Conservation (phyloP, 2,888 invertebrate genomes). For the Eilema depressum region DNA sequence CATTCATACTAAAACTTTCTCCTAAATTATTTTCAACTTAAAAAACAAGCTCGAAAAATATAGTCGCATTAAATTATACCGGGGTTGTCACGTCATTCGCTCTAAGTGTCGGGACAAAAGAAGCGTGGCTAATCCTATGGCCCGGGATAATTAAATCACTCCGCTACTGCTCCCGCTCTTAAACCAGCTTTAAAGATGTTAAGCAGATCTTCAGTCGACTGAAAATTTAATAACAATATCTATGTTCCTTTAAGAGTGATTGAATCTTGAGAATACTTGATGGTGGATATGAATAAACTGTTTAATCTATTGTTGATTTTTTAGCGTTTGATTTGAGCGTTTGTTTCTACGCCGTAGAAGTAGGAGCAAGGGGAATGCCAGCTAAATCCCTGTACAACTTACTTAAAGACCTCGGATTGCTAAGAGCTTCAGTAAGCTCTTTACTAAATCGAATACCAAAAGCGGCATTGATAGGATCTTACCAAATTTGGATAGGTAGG, state of each 20-base stretch:
- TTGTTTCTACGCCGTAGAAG: too few species aligned
- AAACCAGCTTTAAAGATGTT: conserved; percentile 44
- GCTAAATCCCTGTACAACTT: too few species aligned
- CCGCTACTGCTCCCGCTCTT: conserved; percentile 37
- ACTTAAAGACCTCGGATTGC: too few species aligned
- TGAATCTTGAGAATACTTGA: conserved; percentile 2
- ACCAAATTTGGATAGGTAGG: too few species aligned
- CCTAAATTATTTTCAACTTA: neutral
- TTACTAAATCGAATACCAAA: too few species aligned
- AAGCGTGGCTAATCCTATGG: conserved; percentile 58
- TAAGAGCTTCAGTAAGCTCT: too few species aligned
- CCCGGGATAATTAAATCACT: conserved; percentile 67
- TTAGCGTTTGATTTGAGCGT: too few species aligned
- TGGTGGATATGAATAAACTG: neutral
- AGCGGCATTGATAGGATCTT: too few species aligned
- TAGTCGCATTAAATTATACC: conserved; percentile 46
- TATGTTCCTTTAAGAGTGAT: conserved; percentile 9
- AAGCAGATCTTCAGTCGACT: conserved; percentile 34
- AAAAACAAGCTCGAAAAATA: conserved; percentile 20
- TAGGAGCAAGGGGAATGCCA: too few species aligned
- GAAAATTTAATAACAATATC: conserved; percentile 38
- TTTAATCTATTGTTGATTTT: neutral
- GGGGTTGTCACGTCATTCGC: conserved; percentile 47
- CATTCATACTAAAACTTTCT: neutral
- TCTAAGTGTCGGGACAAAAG: conserved; percentile 57